Conservation (phyloP, 2,113 vertebrate genomes). For the Irena cyanogastra region DNA sequence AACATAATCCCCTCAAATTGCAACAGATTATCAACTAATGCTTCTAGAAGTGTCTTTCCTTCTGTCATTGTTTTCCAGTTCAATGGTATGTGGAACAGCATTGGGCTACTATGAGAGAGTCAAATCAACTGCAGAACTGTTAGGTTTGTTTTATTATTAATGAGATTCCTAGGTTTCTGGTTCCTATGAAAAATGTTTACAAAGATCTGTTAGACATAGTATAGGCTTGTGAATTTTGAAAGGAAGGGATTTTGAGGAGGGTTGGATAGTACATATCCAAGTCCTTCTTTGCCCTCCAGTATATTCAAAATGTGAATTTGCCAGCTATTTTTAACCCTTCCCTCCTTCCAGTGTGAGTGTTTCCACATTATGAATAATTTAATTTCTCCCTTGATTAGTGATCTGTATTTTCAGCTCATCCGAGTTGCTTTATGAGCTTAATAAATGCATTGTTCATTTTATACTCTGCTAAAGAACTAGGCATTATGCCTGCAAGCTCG, state of each 20-base stretch:
- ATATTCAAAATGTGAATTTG: neutral
- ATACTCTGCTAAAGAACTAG: neutral
- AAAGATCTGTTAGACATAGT: neutral
- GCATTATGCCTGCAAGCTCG: neutral
- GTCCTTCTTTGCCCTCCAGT: neutral
- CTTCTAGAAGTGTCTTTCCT: neutral
- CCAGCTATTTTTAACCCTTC: neutral
- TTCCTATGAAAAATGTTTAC: neutral
- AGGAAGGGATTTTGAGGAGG: neutral
- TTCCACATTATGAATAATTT: neutral
- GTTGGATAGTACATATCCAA: neutral
- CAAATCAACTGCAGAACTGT: neutral
- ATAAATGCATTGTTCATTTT: conserved; percentile 14
- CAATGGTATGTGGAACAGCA: neutral
- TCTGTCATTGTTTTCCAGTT: neutral
- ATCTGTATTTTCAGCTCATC: neutral
- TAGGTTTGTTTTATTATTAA: neutral
- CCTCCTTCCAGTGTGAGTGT: neutral
- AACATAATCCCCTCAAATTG: neutral
- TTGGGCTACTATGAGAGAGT: neutral
- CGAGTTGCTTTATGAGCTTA: neutral
- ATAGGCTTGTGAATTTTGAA: neutral
- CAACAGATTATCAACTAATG: neutral
- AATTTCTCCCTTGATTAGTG: neutral
- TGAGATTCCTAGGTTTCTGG: neutral